phyloP scores from a whole-genome alignment of 2,113 vertebrate species.

The Sceloporus tristichus region DNA sequence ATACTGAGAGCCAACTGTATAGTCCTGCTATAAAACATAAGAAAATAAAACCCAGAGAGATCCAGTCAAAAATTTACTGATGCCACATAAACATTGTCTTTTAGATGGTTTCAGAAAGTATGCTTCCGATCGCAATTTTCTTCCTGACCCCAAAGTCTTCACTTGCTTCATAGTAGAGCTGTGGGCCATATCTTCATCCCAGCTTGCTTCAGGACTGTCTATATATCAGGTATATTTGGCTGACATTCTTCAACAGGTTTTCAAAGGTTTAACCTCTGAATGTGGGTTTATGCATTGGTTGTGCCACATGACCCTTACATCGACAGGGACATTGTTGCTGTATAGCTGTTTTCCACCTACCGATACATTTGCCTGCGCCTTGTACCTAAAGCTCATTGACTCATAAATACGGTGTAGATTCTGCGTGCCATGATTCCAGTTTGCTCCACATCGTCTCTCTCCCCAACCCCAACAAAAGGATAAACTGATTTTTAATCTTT shows the following conservation, averaged over 20 bases:
- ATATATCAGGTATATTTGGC: no score
- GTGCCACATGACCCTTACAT: no score
- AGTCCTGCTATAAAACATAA: not conserved
- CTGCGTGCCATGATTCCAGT: not conserved
- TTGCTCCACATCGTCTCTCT: slow-evolving; percentile 6
- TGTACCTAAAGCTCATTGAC: not conserved
- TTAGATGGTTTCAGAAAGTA: not conserved
- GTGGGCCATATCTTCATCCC: not conserved
- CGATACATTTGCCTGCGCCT: not conserved
- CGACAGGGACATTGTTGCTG: not conserved
- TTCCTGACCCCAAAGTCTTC: not conserved
- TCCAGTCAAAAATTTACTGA: not conserved
- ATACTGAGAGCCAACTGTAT: no score
- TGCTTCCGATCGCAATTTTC: not conserved
- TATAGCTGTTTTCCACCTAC: not conserved
- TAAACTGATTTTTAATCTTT: slow-evolving; percentile 37
- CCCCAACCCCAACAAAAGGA: not conserved
- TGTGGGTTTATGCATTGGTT: no score
- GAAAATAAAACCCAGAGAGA: not conserved
- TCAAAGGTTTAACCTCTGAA: no score
- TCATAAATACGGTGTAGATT: not conserved
- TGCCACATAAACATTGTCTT: not conserved
- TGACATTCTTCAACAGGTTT: no score
- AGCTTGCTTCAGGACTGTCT: not conserved
- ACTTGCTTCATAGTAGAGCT: not conserved